phyloP scores from a whole-genome alignment of 2,888 invertebrate species.

The Lithophane semibrunnea region DNA sequence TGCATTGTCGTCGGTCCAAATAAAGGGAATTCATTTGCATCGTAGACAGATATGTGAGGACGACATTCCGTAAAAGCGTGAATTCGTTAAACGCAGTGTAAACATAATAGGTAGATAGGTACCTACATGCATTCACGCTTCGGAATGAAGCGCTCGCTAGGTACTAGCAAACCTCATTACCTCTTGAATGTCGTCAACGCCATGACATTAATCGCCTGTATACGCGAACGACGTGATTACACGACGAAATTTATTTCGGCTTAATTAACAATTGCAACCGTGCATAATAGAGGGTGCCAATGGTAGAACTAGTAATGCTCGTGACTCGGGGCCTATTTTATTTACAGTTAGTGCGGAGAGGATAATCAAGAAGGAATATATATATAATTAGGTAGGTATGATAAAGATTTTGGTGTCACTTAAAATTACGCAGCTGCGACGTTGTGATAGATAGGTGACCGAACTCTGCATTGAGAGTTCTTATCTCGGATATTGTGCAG shows the following conservation, averaged over 20 bases:
- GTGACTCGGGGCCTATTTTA: not conserved
- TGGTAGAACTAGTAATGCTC: conserved; percentile 11
- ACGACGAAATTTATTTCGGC: conserved; percentile 52
- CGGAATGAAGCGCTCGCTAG: conserved; percentile 46
- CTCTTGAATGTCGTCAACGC: conserved; percentile 40
- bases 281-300: conserved; percentile 18
- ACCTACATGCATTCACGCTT: conserved; percentile 29
- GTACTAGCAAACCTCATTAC: conserved; percentile 58
- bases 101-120: conserved; percentile 1
- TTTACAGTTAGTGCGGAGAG: not conserved
- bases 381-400: not conserved
- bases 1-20: conserved; percentile 38
- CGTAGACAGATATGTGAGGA: conserved; percentile 31
- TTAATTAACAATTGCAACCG: conserved; percentile 57
- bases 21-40: conserved; percentile 52
- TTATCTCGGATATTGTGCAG: not conserved
- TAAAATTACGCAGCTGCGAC: not conserved
- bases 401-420: not conserved
- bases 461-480: not conserved
- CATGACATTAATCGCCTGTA: conserved; percentile 55
- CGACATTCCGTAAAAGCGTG: conserved; percentile 26
- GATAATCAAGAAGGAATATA: conserved; percentile 3
- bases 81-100: conserved; percentile 29
- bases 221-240: conserved; percentile 57
- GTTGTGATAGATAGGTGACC: not conserved